Conservation (phyloP, 2,797 vertebrate species). For the Myoxocephalus aenaeus region DNA sequence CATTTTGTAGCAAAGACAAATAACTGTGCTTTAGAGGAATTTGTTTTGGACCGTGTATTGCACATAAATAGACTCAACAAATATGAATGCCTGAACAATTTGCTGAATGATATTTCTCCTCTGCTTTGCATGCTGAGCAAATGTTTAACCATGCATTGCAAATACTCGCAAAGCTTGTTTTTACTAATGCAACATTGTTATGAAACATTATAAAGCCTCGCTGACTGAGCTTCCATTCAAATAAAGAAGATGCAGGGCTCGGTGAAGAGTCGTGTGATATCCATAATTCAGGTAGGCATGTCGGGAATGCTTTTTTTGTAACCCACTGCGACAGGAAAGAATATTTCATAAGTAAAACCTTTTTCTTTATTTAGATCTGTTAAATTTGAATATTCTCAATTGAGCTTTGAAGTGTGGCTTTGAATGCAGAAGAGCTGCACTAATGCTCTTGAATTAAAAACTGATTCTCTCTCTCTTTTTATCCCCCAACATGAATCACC, state of each 20-base stretch:
- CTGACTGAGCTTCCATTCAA: constrained; percentile 46
- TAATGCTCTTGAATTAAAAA: not conserved
- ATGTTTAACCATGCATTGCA: constrained; percentile 67
- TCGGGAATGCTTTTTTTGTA: not conserved
- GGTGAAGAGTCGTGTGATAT: constrained; percentile 34
- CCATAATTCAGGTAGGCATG: constrained; percentile 21
- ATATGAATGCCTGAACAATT: constrained; percentile 58
- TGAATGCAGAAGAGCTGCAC: not conserved
- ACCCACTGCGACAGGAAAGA: not conserved
- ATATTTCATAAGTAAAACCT: not conserved
- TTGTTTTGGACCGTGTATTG: constrained; percentile 34
- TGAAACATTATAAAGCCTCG: constrained; percentile 36
- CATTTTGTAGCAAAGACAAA: constrained; percentile 34
- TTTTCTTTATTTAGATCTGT: not conserved
- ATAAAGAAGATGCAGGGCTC: constrained; percentile 23
- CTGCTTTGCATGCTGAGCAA: constrained; percentile 47
- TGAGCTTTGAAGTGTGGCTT: not conserved
- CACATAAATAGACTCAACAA: constrained; percentile 43
- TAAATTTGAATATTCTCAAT: not conserved
- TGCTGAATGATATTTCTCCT: constrained; percentile 27
- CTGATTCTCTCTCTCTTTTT: not conserved
- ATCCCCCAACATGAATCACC: not conserved
- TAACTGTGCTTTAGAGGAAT: constrained; percentile 41
- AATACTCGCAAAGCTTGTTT: constrained; percentile 55
- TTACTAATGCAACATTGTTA: constrained; percentile 64